A percentile compares a stretch with the other conserved stretches of the same genome.
These are phyloP conservation scores for Redunca redunca DNA, from an alignment of 2,113 vertebrate species.

Conservation along the genomic window DNA sequence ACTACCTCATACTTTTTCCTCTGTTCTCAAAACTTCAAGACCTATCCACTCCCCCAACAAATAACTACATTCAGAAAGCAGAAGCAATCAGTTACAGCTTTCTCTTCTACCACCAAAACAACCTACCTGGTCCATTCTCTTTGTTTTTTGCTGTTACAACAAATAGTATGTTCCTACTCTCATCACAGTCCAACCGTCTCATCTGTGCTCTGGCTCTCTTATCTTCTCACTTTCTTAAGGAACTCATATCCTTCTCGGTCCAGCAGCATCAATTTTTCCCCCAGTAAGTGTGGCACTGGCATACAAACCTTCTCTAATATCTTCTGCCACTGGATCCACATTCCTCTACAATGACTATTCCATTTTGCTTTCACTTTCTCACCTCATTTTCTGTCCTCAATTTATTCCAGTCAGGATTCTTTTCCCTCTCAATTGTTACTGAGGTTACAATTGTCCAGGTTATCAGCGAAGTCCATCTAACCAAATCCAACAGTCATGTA, in stretches of 20 bases:
- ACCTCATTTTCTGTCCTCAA: background rate
- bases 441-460: background rate
- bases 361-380: background rate
- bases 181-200: background rate
- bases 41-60: background rate
- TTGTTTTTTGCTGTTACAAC: background rate
- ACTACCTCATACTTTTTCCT: background rate
- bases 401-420: background rate
- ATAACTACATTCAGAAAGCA: background rate
- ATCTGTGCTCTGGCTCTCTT: background rate
- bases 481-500: background rate
- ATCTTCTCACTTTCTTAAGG: background rate
- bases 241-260: background rate
- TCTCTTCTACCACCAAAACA: background rate
- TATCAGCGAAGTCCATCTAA: background rate
- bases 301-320: background rate
- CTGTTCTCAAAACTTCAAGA: background rate
- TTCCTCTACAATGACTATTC: background rate
- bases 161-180: background rate
- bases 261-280: background rate
- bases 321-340: background rate
- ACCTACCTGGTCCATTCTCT: background rate
- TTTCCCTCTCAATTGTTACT: background rate
- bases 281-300: too few relatives aligned
- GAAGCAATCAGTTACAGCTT: background rate